Evolutionary conservation across 2,888 invertebrate species (phyloP).

Genomic region (Caenorhabditis drosophilae): DNA sequence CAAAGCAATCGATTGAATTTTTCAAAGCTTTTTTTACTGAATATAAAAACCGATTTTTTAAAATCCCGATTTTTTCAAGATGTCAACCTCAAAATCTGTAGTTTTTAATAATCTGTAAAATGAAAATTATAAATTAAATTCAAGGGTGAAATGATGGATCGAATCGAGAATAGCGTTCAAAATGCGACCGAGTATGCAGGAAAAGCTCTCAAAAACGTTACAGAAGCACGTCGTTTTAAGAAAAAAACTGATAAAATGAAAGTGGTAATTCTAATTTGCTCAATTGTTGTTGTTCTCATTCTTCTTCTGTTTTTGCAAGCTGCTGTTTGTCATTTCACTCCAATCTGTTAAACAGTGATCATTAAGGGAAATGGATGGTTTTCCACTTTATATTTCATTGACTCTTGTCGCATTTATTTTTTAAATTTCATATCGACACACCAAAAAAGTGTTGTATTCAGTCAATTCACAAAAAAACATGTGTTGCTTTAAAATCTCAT

Average conservation of each 20-base stretch:
- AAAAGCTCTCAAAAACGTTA: conserved; percentile 40
- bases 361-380: too few species aligned
- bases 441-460: too few species aligned
- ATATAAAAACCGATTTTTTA: too few species aligned
- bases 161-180: conserved; percentile 37
- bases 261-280: conserved; percentile 33
- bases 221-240: conserved; percentile 37
- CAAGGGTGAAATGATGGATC: conserved; percentile 48
- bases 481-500: not conserved
- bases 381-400: too few species aligned
- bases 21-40: too few species aligned
- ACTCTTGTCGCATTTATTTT: too few species aligned
- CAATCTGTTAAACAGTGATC: conserved; percentile 38
- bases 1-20: too few species aligned
- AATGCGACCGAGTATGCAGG: conserved; percentile 44
- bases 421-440: too few species aligned
- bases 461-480: not conserved
- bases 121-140: conserved; percentile 1
- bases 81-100: too few species aligned
- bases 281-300: conserved; percentile 28
- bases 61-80: too few species aligned
- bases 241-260: conserved; percentile 46
- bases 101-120: not conserved
- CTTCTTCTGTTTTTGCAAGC: conserved; percentile 39
- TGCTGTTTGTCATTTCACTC: conserved; percentile 44